These are phyloP conservation scores for Lonchura striata DNA, from an alignment of 2,113 vertebrate species.

Conservation along the genomic window DNA sequence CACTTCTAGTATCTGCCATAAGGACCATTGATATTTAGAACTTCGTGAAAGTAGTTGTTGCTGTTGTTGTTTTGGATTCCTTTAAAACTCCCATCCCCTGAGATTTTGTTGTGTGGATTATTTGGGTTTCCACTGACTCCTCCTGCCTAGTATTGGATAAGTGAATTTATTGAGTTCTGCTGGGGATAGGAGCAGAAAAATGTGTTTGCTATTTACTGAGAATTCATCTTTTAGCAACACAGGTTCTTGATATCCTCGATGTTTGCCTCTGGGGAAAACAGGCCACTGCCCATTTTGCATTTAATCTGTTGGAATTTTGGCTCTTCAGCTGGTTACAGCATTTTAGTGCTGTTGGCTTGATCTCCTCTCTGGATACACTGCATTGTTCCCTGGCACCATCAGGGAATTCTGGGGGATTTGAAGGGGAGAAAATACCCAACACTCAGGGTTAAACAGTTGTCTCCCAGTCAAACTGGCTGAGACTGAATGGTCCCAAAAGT, in stretches of 20 bases:
- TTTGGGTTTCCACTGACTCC: not conserved
- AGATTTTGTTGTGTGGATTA: not conserved
- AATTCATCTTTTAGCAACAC: not conserved
- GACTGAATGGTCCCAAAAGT: not conserved
- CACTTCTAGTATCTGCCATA: not conserved
- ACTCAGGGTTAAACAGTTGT: not conserved
- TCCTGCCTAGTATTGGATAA: not conserved
- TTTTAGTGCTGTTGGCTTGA: not conserved
- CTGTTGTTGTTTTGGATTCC: not conserved
- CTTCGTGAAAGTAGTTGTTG: not conserved
- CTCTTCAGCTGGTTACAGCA: not conserved
- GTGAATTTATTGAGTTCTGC: not conserved
- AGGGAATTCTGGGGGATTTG: not conserved
- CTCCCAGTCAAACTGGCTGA: not conserved
- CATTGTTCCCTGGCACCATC: not conserved
- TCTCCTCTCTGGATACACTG: not conserved
- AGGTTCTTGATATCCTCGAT: not conserved
- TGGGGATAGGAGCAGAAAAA: not conserved
- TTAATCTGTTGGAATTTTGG: not conserved
- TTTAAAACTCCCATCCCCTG: not conserved
- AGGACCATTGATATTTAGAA: not conserved
- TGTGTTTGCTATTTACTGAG: not conserved
- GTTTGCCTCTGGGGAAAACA: rapidly evolving
- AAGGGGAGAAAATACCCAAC: not conserved
- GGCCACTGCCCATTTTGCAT: not conserved